Evolutionary conservation across 2,113 vertebrate genomes (phyloP), one percentile per base, ranked within the genome.

Genomic region (Psilopogon haemacephalus): DNA sequence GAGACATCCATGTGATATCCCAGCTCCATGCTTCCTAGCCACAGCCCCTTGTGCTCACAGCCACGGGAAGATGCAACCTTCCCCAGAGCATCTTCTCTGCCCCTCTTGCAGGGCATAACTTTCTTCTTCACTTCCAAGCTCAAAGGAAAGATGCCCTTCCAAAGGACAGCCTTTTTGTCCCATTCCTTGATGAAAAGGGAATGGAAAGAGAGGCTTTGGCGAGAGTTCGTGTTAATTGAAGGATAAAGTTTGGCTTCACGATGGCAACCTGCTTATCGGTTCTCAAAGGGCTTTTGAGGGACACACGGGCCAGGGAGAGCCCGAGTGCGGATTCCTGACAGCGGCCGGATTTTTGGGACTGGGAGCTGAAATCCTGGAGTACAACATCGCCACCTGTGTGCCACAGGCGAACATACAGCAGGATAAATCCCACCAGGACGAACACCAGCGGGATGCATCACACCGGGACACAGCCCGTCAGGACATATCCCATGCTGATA

Each of bases 321-420:
- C 62, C 3, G 4, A 76, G 42, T 1, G 12, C 11, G 2, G 76
- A 14, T 64, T 46, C 26, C 16, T 89, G 92, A 24, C 60, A 11
- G 84, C 79, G 13, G 26, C 91, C 54, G 60, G 24, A 1, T 50
- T 82, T 86, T 83, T 71, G 84, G 91, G 86, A 52, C 80, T 64
- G 87, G 50, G 32, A 71, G 12, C 81, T 54, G 88, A 73, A 76
- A 33, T 88, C 87, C 88, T 6, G 76, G 97, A 96, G 96, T 88
- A 72, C 97, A 97, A 97, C 86, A 97, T 83, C 94, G 96, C 97
- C 97, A 96, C 88, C 97, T 97, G 96, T 96, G 69, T 94, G 97
- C 93, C 91, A 9, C 32, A 15, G 4, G 27, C 11, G 94, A 83
- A 13, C 44, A 6, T 86, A 94, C 96, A 96, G 88, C 92, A 15